Conservation (phyloP, 1,140 invertebrate species). For the Tetragnatha versicolor region DNA sequence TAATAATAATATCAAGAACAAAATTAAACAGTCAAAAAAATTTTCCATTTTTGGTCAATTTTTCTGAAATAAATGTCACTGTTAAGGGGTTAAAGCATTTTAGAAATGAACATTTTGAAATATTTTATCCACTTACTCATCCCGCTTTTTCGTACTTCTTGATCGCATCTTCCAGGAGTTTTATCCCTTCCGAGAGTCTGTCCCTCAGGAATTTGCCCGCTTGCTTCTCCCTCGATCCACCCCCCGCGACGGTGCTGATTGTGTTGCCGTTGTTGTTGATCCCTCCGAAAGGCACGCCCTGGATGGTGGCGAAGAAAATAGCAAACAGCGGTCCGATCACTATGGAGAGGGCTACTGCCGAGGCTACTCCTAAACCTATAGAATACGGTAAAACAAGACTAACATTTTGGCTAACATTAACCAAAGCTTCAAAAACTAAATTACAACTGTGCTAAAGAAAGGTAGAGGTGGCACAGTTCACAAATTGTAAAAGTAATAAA, state of each 20-base stretch:
- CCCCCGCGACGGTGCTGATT: neutral
- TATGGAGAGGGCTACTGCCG: conserved; percentile 18
- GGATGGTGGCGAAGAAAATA: conserved; percentile 25
- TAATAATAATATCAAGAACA: too few relatives aligned
- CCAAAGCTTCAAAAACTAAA: too few relatives aligned
- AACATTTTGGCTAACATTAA: too few relatives aligned
- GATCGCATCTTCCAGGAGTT: conserved; percentile 5
- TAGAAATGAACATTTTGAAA: too few relatives aligned
- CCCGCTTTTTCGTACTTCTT: conserved; percentile 5
- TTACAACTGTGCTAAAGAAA: too few relatives aligned
- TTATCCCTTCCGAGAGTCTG: neutral
- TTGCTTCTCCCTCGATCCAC: neutral
- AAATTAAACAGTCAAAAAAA: too few relatives aligned
- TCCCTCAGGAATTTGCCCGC: neutral
- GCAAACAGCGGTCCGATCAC: conserved; percentile 44
- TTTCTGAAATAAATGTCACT: too few relatives aligned
- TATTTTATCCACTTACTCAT: neutral
- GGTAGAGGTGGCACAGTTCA: too few relatives aligned
- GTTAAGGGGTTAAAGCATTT: too few relatives aligned
- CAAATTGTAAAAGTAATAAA: too few relatives aligned
- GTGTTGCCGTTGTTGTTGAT: neutral
- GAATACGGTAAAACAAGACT: too few relatives aligned
- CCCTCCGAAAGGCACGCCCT: neutral
- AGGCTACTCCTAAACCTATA: conserved; percentile 35
- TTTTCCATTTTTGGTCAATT: too few relatives aligned